Evolutionary conservation across 2,888 invertebrate species (phyloP).

Genomic region (Tipula lateralis): DNA sequence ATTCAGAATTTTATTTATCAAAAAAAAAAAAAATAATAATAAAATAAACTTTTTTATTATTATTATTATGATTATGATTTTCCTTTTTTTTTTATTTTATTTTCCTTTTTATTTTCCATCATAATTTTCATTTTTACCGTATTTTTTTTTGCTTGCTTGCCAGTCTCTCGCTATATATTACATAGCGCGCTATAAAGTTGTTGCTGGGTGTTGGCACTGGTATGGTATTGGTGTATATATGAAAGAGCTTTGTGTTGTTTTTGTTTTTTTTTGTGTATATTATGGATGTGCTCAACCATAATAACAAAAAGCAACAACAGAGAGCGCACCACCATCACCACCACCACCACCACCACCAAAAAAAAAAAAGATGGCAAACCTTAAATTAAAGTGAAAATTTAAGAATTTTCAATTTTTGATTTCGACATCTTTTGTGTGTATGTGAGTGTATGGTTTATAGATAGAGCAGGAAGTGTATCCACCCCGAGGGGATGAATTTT

Average conservation of each 20-base stretch:
- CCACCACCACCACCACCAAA: neutral
- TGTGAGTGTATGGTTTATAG: neutral
- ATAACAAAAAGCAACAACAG: neutral
- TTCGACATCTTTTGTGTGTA: neutral
- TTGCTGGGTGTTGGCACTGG: neutral
- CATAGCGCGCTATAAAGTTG: neutral
- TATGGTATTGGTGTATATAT: no score
- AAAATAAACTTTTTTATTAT: slow-evolving; percentile 12
- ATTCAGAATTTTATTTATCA: neutral
- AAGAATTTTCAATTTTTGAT: slow-evolving; percentile 19
- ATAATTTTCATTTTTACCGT: slow-evolving; percentile 24
- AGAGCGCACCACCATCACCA: neutral
- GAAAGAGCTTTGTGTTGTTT: neutral
- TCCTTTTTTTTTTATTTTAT: neutral
- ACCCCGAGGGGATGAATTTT: neutral
- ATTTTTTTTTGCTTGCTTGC: neutral
- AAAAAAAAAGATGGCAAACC: slow-evolving; percentile 24
- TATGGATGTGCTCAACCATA: neutral
- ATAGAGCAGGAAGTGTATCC: neutral
- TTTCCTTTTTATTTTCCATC: neutral
- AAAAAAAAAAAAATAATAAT: neutral
- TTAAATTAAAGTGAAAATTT: neutral
- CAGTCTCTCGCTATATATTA: neutral
- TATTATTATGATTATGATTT: slow-evolving; percentile 24
- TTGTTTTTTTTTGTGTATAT: neutral